Base-by-base conservation (phyloP, 2,888 invertebrate species). In the Aleiodes testaceus region DNA sequence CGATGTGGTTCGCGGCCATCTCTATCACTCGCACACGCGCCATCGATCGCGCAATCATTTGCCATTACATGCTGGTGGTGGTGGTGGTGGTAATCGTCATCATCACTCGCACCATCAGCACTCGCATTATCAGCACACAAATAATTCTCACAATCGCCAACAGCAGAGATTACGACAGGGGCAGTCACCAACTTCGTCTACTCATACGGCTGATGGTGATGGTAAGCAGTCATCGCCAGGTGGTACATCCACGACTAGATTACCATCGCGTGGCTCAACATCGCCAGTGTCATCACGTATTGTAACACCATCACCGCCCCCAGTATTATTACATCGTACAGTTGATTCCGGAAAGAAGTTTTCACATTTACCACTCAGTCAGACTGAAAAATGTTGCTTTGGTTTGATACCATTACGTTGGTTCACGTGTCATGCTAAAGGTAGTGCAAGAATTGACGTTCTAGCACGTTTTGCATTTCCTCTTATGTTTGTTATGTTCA, bases 391-490 rank as follows among this genome's bases (percentile, higher is more conserved):
- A 61, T 78, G 74, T 52, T 85, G 83, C 69, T 84, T 79, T 78
- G 81, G 82, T 44, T 70, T 85, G 6, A 3, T 84, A 16, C 81
- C 82, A 2, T 77, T 76, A 2, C 78, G 81, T 12, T 82, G 84
- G 80, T 85, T 84, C 78, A 81, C 79, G 67, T 84, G 85, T 70
- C 75, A 75, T 66, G 82, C 84, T 12, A 82, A 83, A 45, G 87
- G 87, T 63, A 87, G 87, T 74, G 87, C 87, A 90, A 91, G 97
- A 87, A 98, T 98, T 88, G 98, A 98, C 89, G 97, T 97, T 89
- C 95, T 97, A 87, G 96, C 97, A 72, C 92, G 97, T 87, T 96
- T 97, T 90, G 95, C 95, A 79, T 97, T 97, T 89, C 97, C 97
- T 75, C 91, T 97, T 85, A 95, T 96, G 82, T 97, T 97, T 89